A percentile compares a stretch with the other conserved stretches of the same genome.
Evolutionary conservation across 1,140 invertebrate species (phyloP).

Genomic region (Bombyx mandarina): DNA sequence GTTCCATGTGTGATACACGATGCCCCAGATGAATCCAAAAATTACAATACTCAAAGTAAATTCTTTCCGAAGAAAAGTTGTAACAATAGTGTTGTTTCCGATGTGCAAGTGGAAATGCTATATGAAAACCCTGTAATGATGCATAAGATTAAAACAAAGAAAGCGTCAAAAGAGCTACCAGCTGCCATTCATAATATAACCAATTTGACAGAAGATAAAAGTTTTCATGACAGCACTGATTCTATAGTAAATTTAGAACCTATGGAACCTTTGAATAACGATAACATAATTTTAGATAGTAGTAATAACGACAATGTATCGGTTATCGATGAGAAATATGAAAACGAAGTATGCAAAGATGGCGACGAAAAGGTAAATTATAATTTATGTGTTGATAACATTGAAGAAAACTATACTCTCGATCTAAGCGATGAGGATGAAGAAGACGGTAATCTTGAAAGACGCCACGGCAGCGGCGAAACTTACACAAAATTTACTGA

Average conservation of each 20-base stretch:
- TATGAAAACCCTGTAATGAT: constrained; percentile 47
- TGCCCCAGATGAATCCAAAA: constrained; percentile 25
- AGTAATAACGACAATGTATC: background rate
- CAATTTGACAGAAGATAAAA: background rate
- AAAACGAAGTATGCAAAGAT: background rate
- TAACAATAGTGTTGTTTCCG: constrained; percentile 5
- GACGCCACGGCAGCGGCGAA: constrained; percentile 53
- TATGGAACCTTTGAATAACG: background rate
- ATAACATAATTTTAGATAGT: background rate
- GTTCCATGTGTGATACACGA: constrained; percentile 55
- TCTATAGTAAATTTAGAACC: background rate
- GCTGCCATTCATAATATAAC: too few species aligned
- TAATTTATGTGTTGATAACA: constrained; percentile 35
- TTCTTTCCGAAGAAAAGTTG: constrained; percentile 3
- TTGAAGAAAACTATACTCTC: constrained; percentile 40
- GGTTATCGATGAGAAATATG: background rate
- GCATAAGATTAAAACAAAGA: too few species aligned
- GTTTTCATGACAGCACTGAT: background rate
- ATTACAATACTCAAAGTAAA: constrained; percentile 13
- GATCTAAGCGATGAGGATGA: constrained; percentile 36
- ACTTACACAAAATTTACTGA: constrained; percentile 62
- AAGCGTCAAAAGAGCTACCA: too few species aligned
- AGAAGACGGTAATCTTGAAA: constrained; percentile 17
- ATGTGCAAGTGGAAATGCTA: constrained; percentile 39
- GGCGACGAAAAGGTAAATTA: background rate